These are phyloP conservation scores for Rhinolophus sinicus DNA, from an alignment of 2,113 vertebrate species.

Conservation along the genomic window DNA sequence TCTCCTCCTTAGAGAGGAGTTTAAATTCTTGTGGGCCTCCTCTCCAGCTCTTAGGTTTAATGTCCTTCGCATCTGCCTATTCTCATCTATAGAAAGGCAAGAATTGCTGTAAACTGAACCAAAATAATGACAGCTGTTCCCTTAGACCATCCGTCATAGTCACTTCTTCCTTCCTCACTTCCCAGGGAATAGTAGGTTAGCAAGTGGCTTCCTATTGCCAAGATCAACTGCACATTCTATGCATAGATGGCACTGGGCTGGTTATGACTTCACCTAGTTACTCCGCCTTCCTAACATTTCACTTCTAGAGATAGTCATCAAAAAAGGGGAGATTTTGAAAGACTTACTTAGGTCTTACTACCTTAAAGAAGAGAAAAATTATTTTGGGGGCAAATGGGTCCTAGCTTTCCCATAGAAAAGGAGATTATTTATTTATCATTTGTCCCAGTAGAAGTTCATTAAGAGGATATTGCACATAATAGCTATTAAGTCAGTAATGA, in stretches of 20 bases:
- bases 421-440: not conserved
- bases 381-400: not conserved
- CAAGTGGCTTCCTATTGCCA: constrained; percentile 65
- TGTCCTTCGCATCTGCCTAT: not conserved
- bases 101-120: constrained; percentile 39
- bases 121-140: constrained; percentile 1
- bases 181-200: not conserved
- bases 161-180: constrained; percentile 23
- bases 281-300: constrained; percentile 24
- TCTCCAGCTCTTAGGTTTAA: not conserved
- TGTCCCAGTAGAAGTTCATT: not conserved
- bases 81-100: constrained; percentile 34
- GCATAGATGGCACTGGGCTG: constrained; percentile 55
- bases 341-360: not conserved
- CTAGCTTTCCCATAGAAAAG: not conserved
- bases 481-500: not conserved
- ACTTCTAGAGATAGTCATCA: constrained; percentile 23
- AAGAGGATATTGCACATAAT: not conserved
- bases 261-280: constrained; percentile 71
- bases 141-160: not conserved
- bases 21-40: not conserved
- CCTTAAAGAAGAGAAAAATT: not conserved
- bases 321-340: constrained; percentile 26
- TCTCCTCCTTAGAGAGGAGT: not conserved
- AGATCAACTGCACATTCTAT: not conserved